Evolutionary conservation across 2,113 vertebrate genomes (phyloP), one percentile per base, ranked within the genome.

Genomic region (Leucoraja erinaceus): DNA sequence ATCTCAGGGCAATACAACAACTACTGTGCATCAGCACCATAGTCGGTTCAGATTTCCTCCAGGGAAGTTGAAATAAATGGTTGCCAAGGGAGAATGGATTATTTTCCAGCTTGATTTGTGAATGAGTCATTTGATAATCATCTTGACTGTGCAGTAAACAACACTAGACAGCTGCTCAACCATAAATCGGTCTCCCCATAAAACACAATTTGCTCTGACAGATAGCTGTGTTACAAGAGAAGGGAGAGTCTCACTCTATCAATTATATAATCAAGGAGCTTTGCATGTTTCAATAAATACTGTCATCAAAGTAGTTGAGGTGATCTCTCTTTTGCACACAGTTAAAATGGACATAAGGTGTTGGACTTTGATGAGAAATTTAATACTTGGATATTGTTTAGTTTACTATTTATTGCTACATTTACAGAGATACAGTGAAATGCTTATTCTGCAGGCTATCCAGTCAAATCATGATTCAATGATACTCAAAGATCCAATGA

Each of bases 91-190:
- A 54, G 72, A 74, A 47, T 16, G 33, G 68, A 72, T 91, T 72
- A 91, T 91, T 91, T 91, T 72, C 72, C 68, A 91, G 47, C 22
- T 54, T 70, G 90, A 91, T 72, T 91, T 91, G 68, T 91, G 70
- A 74, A 91, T 91, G 33, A 91, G 90, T 72, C 90, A 72, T 72
- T 91, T 72, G 66, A 91, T 54, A 74, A 91, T 91, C 63, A 72
- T 70, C n/a, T 90, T 90, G 63, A 90, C 38, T 70, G 12, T 47
- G 18, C n/a, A 90, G 18, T 70, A 70, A 38, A 90, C 68, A 28
- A 91, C 54, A 47, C 70, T 9, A 70, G 66, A 38, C 47, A 54
- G 54, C 54, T 22, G 47, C 81, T 56, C 54, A 54, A 22, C n/a
- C 31, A 90, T 90, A 68, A 90, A 68, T 61, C 25, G n/a, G 31